Conservation (phyloP, 2,888 invertebrate species). For the Cerastis rubricosa region DNA sequence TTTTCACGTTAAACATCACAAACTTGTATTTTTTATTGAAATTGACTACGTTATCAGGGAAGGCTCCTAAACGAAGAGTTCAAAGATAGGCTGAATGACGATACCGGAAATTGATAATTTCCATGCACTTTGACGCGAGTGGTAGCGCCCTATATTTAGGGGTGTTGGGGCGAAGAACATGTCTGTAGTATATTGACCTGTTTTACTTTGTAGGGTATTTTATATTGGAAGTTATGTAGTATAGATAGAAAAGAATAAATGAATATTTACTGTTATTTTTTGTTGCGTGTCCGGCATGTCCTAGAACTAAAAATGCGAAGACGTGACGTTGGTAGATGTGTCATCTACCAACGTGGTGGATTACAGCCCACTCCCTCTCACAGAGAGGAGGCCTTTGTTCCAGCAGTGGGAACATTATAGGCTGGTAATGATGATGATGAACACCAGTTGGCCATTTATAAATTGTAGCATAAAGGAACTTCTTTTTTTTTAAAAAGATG, state of each 20-base stretch:
- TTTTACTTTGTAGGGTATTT: neutral
- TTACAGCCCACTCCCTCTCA: too few species aligned
- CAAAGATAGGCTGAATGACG: conserved; percentile 25
- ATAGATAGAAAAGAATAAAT: neutral
- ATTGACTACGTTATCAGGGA: conserved; percentile 5
- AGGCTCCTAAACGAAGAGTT: conserved; percentile 14
- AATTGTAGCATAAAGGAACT: too few species aligned
- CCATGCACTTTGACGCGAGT: conserved; percentile 53
- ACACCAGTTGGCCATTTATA: too few species aligned
- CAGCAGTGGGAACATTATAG: too few species aligned
- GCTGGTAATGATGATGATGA: too few species aligned
- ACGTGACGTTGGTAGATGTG: too few species aligned
- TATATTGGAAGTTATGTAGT: neutral
- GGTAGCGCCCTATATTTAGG: conserved; percentile 33
- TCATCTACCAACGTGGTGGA: too few species aligned
- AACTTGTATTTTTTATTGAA: conserved; percentile 19
- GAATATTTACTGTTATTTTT: neutral
- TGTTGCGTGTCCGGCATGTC: neutral
- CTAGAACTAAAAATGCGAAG: too few species aligned
- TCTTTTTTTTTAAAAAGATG: too few species aligned
- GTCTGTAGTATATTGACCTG: conserved; percentile 9
- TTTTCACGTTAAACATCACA: neutral
- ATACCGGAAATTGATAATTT: conserved; percentile 59
- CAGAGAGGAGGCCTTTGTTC: too few species aligned
- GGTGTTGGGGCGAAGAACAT: conserved; percentile 9